Conservation (phyloP, 2,888 invertebrate species). For the Perizoma affinitatum region DNA sequence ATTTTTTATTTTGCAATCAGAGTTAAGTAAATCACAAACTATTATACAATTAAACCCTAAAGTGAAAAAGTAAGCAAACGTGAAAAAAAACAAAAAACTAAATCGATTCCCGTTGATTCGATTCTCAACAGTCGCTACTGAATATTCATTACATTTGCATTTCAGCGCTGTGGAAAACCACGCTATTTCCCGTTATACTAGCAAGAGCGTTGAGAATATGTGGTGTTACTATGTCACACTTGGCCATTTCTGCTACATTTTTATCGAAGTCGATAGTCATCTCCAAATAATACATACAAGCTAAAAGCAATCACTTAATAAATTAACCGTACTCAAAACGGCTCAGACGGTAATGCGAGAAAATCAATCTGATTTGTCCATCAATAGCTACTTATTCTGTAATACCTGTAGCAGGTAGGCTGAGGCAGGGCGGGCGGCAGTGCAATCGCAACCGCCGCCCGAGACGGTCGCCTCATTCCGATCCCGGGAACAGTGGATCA, state of each 20-base stretch:
- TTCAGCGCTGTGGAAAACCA: constrained; percentile 20
- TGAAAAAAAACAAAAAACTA: constrained; percentile 13
- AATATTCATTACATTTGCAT: constrained; percentile 36
- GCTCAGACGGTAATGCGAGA: constrained; percentile 38
- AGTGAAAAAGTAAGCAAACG: constrained; percentile 13
- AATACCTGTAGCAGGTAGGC: constrained; percentile 78
- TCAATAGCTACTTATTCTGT: constrained; percentile 79
- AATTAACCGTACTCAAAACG: not conserved
- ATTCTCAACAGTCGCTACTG: constrained; percentile 23
- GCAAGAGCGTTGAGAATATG: constrained; percentile 9
- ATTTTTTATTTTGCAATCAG: not conserved
- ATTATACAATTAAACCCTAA: constrained; percentile 12
- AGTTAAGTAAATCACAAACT: constrained; percentile 4
- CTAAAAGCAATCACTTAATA: no score
- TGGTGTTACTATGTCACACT: constrained; percentile 3
- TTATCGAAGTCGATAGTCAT: no score
- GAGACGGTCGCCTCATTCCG: constrained; percentile 54
- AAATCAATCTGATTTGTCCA: constrained; percentile 78
- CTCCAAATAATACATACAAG: no score
- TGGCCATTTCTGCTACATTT: no score
- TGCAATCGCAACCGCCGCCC: constrained; percentile 66
- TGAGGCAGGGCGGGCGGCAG: constrained; percentile 67
- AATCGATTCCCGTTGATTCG: constrained; percentile 26
- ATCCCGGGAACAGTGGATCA: constrained; percentile 18
- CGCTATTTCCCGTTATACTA: not conserved